Evolutionary conservation across 2,797 vertebrate species (phyloP).

Genomic region (Hydrolagus colliei): DNA sequence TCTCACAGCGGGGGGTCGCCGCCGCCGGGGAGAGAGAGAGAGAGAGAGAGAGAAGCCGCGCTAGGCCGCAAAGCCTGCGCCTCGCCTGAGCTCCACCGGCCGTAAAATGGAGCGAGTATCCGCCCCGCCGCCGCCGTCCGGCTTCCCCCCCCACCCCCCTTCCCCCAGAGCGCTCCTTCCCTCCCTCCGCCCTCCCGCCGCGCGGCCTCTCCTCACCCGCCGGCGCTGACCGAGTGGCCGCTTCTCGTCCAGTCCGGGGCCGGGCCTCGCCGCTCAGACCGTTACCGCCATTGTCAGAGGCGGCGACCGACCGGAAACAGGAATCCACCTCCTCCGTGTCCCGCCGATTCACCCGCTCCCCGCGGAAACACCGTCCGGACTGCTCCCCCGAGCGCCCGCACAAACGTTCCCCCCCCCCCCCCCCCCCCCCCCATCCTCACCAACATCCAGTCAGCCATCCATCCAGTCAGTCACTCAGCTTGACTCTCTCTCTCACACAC

Average conservation of each 20-base stretch:
- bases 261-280: slow-evolving; percentile 3
- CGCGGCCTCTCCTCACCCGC: slow-evolving; percentile 35
- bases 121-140: slow-evolving; percentile 37
- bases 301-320: slow-evolving; percentile 29
- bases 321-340: background rate
- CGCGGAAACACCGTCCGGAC: slow-evolving; percentile 12
- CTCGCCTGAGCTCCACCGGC: background rate
- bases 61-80: slow-evolving; percentile 23
- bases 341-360: slow-evolving; percentile 17
- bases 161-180: background rate
- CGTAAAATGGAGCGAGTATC: background rate
- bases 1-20: background rate
- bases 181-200: background rate
- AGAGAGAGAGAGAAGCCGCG: background rate
- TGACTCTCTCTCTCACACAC: too few relatives aligned
- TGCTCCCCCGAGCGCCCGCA: background rate
- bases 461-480: too few relatives aligned
- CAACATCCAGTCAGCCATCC: too few relatives aligned
- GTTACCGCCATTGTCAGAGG: slow-evolving; percentile 19
- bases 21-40: background rate
- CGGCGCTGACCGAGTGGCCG: slow-evolving; percentile 43
- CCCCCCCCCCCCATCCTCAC: slow-evolving; percentile 3
- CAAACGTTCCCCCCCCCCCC: background rate
- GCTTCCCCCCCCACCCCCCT: slow-evolving; percentile 43
- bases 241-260: too few relatives aligned